Percentiles rank a stretch among this genome's conserved stretches.
Conservation (phyloP, 2,888 invertebrate species). For the Apodemia duryi region DNA sequence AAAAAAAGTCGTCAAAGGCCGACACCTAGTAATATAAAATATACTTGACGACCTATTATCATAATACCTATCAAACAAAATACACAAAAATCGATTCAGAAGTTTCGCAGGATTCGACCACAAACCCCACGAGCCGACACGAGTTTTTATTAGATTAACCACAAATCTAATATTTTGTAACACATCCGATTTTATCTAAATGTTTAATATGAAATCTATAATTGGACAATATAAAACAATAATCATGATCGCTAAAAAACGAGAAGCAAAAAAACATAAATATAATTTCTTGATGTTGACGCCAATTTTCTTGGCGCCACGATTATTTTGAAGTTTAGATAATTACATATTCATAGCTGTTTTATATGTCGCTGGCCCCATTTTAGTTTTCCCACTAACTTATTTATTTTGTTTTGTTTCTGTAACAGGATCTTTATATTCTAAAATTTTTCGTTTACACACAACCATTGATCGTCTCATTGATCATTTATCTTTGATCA, state of each 20-base stretch:
- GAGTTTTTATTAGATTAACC: no score
- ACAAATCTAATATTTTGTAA: no score
- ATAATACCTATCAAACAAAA: no score
- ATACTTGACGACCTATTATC: no score
- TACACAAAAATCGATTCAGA: no score
- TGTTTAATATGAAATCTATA: background rate
- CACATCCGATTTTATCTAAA: no score
- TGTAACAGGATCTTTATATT: no score
- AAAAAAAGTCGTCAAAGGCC: no score
- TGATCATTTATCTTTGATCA: background rate
- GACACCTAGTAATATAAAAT: no score
- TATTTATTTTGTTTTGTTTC: no score
- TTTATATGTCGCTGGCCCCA: background rate
- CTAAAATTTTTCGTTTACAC: background rate
- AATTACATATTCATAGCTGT: background rate
- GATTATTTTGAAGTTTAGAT: background rate
- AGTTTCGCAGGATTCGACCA: no score
- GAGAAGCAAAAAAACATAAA: background rate
- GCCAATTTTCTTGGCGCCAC: slow-evolving; percentile 10
- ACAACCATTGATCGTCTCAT: background rate
- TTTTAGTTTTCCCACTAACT: background rate
- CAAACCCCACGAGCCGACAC: no score
- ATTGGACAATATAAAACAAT: background rate
- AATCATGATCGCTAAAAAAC: background rate
- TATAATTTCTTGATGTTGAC: background rate